Evolutionary conservation across 2,888 invertebrate species (phyloP).

Genomic region (Drosophila mulleri): DNA sequence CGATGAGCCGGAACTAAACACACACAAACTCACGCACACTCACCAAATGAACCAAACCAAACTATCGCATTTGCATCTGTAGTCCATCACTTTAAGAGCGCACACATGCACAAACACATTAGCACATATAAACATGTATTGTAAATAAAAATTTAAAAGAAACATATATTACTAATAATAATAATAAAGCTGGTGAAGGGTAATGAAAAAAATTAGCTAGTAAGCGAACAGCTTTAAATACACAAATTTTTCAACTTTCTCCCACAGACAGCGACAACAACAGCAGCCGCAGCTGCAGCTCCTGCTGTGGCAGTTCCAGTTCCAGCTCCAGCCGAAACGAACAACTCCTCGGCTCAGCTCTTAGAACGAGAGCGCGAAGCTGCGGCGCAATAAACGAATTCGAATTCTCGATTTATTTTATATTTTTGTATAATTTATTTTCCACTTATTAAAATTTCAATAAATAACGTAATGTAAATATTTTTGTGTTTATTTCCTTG

Average conservation of each 20-base stretch:
- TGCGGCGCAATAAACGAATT: slow-evolving; percentile 48
- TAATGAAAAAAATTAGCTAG: slow-evolving; percentile 22
- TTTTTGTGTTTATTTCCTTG: slow-evolving; percentile 32
- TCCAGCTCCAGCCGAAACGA: slow-evolving; percentile 11
- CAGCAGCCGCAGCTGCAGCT: neutral
- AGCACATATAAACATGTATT: slow-evolving; percentile 59
- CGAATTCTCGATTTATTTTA: slow-evolving; percentile 25
- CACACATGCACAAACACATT: slow-evolving; percentile 22
- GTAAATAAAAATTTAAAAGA: slow-evolving; percentile 57
- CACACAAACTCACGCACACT: neutral
- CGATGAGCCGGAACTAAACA: slow-evolving; percentile 2
- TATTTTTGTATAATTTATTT: slow-evolving; percentile 30
- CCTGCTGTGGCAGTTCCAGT: slow-evolving; percentile 1
- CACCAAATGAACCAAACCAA: slow-evolving; percentile 1
- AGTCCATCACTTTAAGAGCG: slow-evolving; percentile 20
- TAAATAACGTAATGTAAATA: slow-evolving; percentile 26
- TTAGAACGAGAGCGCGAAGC: slow-evolving; percentile 65
- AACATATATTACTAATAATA: slow-evolving; percentile 44
- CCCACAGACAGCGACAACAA: slow-evolving; percentile 33
- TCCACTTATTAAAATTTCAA: slow-evolving; percentile 62
- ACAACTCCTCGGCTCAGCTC: slow-evolving; percentile 50
- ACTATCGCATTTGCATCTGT: slow-evolving; percentile 24
- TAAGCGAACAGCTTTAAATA: slow-evolving; percentile 19
- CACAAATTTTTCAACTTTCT: slow-evolving; percentile 16
- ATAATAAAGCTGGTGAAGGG: slow-evolving; percentile 55